phyloP scores from a whole-genome alignment of 2,888 invertebrate species.

The Danaus chrysippus region DNA sequence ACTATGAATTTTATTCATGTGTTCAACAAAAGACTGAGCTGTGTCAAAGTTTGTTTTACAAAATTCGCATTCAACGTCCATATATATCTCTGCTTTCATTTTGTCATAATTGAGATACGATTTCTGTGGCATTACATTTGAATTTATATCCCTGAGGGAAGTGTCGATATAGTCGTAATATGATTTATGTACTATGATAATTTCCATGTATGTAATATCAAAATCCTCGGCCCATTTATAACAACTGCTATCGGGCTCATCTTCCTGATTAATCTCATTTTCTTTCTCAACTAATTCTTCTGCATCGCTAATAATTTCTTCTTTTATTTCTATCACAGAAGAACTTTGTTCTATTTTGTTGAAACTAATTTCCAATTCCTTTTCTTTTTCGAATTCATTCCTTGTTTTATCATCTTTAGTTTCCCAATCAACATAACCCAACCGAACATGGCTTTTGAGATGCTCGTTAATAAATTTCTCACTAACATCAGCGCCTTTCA shows the following conservation, averaged over 20 bases:
- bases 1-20: slow-evolving; percentile 63
- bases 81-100: slow-evolving; percentile 39
- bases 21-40: slow-evolving; percentile 44
- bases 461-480: slow-evolving; percentile 57
- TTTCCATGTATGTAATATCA: slow-evolving; percentile 67
- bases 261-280: slow-evolving; percentile 26
- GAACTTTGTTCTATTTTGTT: no score
- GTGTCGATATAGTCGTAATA: slow-evolving; percentile 62
- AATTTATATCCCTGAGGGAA: slow-evolving; percentile 48
- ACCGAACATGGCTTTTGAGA: slow-evolving; percentile 48
- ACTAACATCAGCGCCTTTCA: slow-evolving; percentile 65
- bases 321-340: slow-evolving; percentile 46
- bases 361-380: slow-evolving; percentile 17
- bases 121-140: slow-evolving; percentile 47
- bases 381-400: slow-evolving; percentile 21
- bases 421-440: slow-evolving; percentile 59
- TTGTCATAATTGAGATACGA: slow-evolving; percentile 55
- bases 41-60: slow-evolving; percentile 51
- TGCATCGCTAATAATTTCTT: slow-evolving; percentile 40
- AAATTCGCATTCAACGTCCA: slow-evolving; percentile 52
- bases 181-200: slow-evolving; percentile 63
- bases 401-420: slow-evolving; percentile 33
- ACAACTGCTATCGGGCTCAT: slow-evolving; percentile 33
- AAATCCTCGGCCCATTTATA: slow-evolving; percentile 68
- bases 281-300: slow-evolving; percentile 34